A percentile compares a stretch with the other conserved stretches of the same genome.
phyloP scores from a whole-genome alignment of 2,888 invertebrate species.

The Alloplasta piceator region DNA sequence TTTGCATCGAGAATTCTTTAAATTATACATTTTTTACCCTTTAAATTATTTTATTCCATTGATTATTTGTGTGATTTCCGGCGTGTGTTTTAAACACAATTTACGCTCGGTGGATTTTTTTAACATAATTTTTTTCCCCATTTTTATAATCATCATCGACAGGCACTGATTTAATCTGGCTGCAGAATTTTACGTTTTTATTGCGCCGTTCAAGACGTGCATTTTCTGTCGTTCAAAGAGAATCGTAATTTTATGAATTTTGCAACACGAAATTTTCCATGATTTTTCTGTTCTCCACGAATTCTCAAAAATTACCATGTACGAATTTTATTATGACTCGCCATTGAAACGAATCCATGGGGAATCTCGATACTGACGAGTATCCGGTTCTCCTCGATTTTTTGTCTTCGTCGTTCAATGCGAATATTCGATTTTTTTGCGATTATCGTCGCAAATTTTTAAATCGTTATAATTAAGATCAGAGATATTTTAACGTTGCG shows the following conservation, averaged over 20 bases:
- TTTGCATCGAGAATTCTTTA: slow-evolving; percentile 23
- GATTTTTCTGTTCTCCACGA: not conserved
- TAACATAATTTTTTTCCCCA: not conserved
- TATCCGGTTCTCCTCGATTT: slow-evolving; percentile 27
- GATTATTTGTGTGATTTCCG: slow-evolving; percentile 6
- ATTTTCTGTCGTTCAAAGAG: slow-evolving; percentile 3
- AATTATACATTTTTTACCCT: slow-evolving; percentile 4
- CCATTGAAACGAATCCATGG: slow-evolving; percentile 24
- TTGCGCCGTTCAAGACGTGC: slow-evolving; percentile 38
- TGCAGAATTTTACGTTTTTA: slow-evolving; percentile 28
- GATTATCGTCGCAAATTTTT: too few relatives aligned
- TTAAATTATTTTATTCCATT: not conserved
- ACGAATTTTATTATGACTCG: slow-evolving; percentile 1
- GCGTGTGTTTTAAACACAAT: slow-evolving; percentile 26
- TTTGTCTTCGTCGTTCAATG: slow-evolving; percentile 28
- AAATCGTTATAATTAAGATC: too few relatives aligned
- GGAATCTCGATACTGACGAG: slow-evolving; percentile 56
- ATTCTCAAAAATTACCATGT: not conserved
- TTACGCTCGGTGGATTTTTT: slow-evolving; percentile 8
- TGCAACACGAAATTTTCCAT: not conserved
- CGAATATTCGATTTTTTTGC: not conserved
- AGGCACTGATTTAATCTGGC: slow-evolving; percentile 45
- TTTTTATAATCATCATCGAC: slow-evolving; percentile 17
- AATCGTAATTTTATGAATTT: not conserved
- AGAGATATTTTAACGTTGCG: too few relatives aligned